A percentile compares a stretch with the other conserved stretches of the same genome.
Evolutionary conservation across 1,140 invertebrate species (phyloP).

Genomic region (Microvelia longipes): DNA sequence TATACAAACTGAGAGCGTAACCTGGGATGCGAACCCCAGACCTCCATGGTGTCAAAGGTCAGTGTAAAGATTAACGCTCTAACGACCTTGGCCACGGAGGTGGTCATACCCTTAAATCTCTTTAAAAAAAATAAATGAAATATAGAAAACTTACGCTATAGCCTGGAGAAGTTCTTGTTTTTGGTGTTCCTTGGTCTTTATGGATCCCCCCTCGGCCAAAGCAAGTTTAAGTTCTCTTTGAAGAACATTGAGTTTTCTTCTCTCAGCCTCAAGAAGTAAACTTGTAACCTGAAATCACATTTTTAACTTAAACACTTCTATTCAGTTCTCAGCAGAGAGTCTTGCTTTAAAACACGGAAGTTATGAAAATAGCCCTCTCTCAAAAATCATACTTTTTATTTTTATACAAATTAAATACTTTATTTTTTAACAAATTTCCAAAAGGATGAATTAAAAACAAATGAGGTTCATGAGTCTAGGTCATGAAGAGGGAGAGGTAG

Average conservation of each 20-base stretch:
- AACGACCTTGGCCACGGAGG: no score
- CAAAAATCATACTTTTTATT: not conserved
- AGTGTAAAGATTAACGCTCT: no score
- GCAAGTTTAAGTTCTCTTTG: slow-evolving; percentile 47
- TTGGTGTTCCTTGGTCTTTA: slow-evolving; percentile 50
- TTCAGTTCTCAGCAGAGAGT: not conserved
- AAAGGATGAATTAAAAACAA: no score
- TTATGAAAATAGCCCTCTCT: not conserved
- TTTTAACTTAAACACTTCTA: slow-evolving; percentile 26
- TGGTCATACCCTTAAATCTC: no score
- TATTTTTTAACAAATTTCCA: not conserved
- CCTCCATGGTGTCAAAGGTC: no score
- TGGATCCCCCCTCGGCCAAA: slow-evolving; percentile 43
- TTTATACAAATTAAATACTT: not conserved
- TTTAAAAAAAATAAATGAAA: no score
- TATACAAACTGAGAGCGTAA: no score
- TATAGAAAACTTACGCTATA: slow-evolving; percentile 51
- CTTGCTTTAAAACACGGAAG: not conserved
- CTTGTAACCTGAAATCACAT: slow-evolving; percentile 43
- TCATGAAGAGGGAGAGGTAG: no score
- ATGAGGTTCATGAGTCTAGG: no score
- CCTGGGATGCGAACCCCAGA: no score
- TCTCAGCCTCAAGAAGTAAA: slow-evolving; percentile 47
- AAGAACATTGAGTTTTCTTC: slow-evolving; percentile 45
- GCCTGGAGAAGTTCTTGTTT: slow-evolving; percentile 47